Conservation (phyloP, 2,113 vertebrate species). For the Heloderma charlesbogerti region DNA sequence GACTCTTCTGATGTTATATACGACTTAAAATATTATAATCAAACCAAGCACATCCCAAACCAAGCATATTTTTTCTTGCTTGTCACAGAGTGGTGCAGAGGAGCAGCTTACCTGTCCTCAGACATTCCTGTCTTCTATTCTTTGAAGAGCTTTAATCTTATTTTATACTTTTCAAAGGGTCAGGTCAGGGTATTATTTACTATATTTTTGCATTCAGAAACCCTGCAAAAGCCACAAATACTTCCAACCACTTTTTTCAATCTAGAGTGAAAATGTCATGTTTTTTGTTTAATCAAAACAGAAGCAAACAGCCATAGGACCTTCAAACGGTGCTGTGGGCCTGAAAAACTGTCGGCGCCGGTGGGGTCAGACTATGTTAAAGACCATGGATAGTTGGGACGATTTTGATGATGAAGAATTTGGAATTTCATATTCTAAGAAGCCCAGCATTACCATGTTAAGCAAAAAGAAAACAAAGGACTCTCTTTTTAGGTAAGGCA, state of each 20-base stretch:
- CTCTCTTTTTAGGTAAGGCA: slow-evolving; percentile 74
- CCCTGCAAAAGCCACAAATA: slow-evolving; percentile 1
- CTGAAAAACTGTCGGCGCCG: slow-evolving; percentile 87
- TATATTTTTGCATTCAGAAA: slow-evolving; percentile 19
- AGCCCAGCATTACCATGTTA: slow-evolving; percentile 82
- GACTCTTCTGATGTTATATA: too few relatives aligned
- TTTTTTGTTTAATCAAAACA: slow-evolving; percentile 59
- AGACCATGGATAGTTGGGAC: slow-evolving; percentile 87
- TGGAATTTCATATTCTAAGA: slow-evolving; percentile 88
- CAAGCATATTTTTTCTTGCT: neutral
- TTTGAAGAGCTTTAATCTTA: neutral
- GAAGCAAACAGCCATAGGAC: slow-evolving; percentile 76
- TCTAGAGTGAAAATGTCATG: neutral
- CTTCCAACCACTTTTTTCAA: neutral
- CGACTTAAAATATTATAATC: neutral
- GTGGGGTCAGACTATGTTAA: slow-evolving; percentile 89
- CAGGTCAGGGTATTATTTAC: neutral
- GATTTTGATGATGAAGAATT: slow-evolving; percentile 84
- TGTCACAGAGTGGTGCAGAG: neutral
- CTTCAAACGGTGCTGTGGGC: slow-evolving; percentile 70
- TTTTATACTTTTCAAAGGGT: too few relatives aligned
- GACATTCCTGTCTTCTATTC: neutral
- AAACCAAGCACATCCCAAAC: neutral
- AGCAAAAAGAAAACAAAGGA: slow-evolving; percentile 84
- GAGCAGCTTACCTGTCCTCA: neutral